phyloP scores from a whole-genome alignment of 1,140 invertebrate genomes.

The Spodoptera frugiperda region DNA sequence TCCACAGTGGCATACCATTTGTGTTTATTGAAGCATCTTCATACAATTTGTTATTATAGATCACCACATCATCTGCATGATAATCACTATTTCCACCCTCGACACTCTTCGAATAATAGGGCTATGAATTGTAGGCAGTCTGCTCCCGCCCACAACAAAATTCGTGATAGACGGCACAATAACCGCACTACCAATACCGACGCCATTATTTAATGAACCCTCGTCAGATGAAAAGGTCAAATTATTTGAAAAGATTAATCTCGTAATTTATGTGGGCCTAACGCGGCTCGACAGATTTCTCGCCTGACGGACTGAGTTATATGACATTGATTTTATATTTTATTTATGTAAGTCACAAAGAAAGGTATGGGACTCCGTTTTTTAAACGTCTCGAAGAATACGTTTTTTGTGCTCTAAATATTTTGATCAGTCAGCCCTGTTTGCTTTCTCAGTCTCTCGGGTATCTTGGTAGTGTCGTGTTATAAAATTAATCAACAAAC shows the following conservation, averaged over 20 bases:
- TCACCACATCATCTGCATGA: slow-evolving; percentile 26
- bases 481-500: slow-evolving; percentile 37
- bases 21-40: not conserved
- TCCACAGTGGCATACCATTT: not conserved
- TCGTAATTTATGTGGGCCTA: slow-evolving; percentile 83
- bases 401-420: slow-evolving; percentile 54
- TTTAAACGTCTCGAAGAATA: slow-evolving; percentile 31
- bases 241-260: slow-evolving; percentile 86
- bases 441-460: slow-evolving; percentile 11
- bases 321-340: slow-evolving; percentile 72
- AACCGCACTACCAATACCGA: slow-evolving; percentile 80
- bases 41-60: slow-evolving; percentile 1
- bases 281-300: slow-evolving; percentile 76
- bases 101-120: slow-evolving; percentile 51
- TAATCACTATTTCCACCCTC: slow-evolving; percentile 40
- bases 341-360: slow-evolving; percentile 59
- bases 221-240: slow-evolving; percentile 85
- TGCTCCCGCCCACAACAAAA: slow-evolving; percentile 75
- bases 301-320: slow-evolving; percentile 69
- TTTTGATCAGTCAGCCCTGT: slow-evolving; percentile 51
- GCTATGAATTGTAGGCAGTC: slow-evolving; percentile 63
- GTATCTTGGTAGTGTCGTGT: slow-evolving; percentile 8
- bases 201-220: slow-evolving; percentile 85
- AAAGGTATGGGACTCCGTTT: slow-evolving; percentile 57
- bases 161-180: slow-evolving; percentile 83